Conservation (phyloP, 2,797 vertebrate genomes). For the Anas flavirostris region DNA sequence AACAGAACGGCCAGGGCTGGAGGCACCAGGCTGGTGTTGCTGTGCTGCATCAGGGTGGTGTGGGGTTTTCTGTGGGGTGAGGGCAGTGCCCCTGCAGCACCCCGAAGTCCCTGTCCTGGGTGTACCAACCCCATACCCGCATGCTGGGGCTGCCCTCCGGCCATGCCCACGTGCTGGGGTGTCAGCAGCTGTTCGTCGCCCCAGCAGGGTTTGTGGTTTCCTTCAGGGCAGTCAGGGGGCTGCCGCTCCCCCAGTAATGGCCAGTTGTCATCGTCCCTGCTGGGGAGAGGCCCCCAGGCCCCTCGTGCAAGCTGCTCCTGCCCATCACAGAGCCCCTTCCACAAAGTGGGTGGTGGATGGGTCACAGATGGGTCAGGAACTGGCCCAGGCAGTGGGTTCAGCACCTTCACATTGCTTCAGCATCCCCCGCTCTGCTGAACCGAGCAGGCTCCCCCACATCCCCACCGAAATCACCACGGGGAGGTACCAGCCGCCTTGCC, state of each 20-base stretch:
- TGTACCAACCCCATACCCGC: not conserved
- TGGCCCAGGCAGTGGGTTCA: not conserved
- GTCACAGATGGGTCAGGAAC: not conserved
- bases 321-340: not conserved
- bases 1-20: not conserved
- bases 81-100: not conserved
- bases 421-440: not conserved
- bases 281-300: too few species aligned
- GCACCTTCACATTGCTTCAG: not conserved
- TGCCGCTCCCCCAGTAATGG: too few species aligned
- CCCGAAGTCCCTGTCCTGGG: not conserved
- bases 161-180: not conserved
- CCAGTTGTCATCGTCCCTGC: too few species aligned
- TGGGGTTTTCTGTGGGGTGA: not conserved
- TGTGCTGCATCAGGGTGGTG: rapidly evolving
- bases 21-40: not conserved
- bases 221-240: too few species aligned
- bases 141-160: not conserved
- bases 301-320: too few species aligned
- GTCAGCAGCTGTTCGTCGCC: rapidly evolving
- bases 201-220: not conserved
- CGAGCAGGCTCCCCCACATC: not conserved
- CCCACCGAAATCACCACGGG: not conserved
- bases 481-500: not conserved
- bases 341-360: not conserved